phyloP scores from a whole-genome alignment of 2,797 vertebrate genomes.

The Acomys russatus region DNA sequence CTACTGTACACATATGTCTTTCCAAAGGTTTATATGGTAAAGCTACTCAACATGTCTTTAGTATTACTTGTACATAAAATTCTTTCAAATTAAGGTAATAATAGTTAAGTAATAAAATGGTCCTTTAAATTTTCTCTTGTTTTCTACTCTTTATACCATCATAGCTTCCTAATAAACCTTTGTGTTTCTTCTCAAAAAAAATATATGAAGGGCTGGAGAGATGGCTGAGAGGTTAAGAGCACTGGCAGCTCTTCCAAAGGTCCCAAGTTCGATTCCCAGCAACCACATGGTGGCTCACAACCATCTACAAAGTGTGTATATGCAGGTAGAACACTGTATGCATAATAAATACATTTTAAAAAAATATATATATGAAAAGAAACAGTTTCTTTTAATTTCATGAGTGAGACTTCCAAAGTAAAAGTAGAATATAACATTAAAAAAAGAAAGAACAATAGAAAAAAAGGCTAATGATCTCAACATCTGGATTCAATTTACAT shows the following conservation, averaged over 20 bases:
- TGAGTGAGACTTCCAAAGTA: neutral
- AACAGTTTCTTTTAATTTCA: too few relatives aligned
- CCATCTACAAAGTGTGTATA: too few relatives aligned
- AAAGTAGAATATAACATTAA: neutral
- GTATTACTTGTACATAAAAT: too few relatives aligned
- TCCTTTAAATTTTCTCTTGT: neutral
- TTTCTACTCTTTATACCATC: neutral
- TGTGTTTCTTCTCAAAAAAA: neutral
- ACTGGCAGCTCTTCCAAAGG: too few relatives aligned
- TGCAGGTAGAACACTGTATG: too few relatives aligned
- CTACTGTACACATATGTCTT: neutral
- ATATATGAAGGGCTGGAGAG: too few relatives aligned
- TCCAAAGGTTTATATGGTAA: neutral
- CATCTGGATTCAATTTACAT: neutral
- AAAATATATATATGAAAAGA: neutral
- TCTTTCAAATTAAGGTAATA: too few relatives aligned
- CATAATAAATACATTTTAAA: too few relatives aligned
- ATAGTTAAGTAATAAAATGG: neutral
- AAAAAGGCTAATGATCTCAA: neutral
- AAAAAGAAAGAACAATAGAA: neutral
- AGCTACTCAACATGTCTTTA: neutral
- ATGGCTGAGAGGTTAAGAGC: too few relatives aligned
- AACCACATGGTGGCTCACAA: too few relatives aligned
- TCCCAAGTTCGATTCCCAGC: too few relatives aligned
- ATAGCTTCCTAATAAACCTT: too few relatives aligned